These are phyloP conservation scores for Mycteria americana DNA, from an alignment of 2,797 vertebrate species.

Conservation along the genomic window DNA sequence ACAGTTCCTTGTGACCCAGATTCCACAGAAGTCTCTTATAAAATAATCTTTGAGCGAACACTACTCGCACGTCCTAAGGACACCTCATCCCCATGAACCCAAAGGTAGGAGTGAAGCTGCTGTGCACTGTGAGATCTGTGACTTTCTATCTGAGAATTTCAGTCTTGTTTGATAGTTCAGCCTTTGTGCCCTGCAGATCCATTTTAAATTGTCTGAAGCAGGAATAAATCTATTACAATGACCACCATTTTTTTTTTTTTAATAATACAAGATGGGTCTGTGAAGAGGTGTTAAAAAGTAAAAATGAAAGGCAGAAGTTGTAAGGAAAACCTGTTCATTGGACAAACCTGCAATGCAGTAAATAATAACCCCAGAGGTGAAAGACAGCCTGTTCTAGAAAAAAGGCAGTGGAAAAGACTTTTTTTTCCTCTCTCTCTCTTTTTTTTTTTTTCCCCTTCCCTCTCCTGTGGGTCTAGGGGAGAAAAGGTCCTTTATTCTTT, in stretches of 20 bases:
- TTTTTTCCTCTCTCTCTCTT: neutral
- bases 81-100: neutral
- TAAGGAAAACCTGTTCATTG: conserved; percentile 39
- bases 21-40: conserved; percentile 21
- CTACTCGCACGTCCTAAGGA: neutral
- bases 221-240: conserved; percentile 40
- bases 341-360: conserved; percentile 45
- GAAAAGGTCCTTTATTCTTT: conserved; percentile 42
- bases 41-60: conserved; percentile 33
- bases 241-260: neutral
- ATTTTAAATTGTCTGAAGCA: conserved; percentile 34
- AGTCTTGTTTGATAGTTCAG: conserved; percentile 35
- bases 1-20: conserved; percentile 60
- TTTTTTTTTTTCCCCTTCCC: neutral
- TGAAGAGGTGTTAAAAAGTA: conserved; percentile 50
- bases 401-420: neutral
- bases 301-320: conserved; percentile 46
- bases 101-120: neutral
- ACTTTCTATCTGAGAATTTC: conserved; percentile 27
- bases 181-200: conserved; percentile 53
- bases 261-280: conserved; percentile 24
- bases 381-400: conserved; percentile 29
- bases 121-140: conserved; percentile 3
- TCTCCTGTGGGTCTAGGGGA: neutral
- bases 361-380: conserved; percentile 57